A percentile compares a stretch with the other conserved stretches of the same genome.
These are phyloP conservation scores for Fundulus diaphanus DNA, from an alignment of 2,797 vertebrate species.

Conservation along the genomic window DNA sequence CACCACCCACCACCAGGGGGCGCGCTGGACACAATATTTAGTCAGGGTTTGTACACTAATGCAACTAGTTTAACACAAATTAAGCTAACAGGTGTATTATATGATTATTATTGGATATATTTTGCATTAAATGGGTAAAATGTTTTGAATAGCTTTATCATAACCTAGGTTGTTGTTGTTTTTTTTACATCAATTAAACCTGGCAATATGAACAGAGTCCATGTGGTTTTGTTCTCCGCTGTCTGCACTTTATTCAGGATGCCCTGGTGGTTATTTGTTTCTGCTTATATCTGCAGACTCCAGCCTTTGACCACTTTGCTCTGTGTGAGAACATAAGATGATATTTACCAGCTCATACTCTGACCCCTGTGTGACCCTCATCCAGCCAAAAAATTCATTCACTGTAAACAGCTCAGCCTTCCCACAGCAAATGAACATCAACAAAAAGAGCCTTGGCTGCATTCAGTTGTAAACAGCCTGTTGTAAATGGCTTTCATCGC, in stretches of 20 bases:
- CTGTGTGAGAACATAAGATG: conserved; percentile 27
- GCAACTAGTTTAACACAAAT: not conserved
- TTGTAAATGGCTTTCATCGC: conserved; percentile 45
- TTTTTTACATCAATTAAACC: not conserved
- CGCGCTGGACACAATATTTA: no score
- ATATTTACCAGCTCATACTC: conserved; percentile 24
- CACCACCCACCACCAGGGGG: no score
- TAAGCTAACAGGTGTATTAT: not conserved
- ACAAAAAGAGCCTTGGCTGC: conserved; percentile 52
- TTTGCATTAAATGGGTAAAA: not conserved
- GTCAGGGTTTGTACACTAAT: not conserved
- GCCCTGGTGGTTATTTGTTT: conserved; percentile 16
- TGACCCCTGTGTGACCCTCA: conserved; percentile 38
- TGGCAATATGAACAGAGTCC: not conserved
- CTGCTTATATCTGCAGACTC: no score
- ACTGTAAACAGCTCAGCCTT: conserved; percentile 54
- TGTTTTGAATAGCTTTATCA: not conserved
- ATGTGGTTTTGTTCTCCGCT: not conserved
- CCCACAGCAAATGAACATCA: conserved; percentile 60
- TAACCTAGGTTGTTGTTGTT: not conserved
- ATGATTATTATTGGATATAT: no score
- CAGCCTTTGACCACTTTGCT: conserved; percentile 19
- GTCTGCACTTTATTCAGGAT: conserved; percentile 2
- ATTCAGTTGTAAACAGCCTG: conserved; percentile 48
- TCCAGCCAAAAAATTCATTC: conserved; percentile 39